Evolutionary conservation across 2,888 invertebrate genomes (phyloP), one percentile per base, ranked within the genome.

Genomic region (Poecilus cupreus): DNA sequence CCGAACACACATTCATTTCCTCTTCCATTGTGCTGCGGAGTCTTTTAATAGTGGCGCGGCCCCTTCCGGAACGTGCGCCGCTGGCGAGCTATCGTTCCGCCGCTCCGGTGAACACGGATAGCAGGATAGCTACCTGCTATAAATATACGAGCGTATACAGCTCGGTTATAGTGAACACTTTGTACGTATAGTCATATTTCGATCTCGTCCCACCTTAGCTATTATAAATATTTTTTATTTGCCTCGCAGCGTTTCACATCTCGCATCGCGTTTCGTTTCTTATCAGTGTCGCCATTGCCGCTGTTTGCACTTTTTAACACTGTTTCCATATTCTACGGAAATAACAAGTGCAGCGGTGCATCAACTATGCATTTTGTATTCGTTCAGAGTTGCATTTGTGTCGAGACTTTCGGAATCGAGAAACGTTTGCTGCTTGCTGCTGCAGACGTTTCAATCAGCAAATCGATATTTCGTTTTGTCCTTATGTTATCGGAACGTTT

Each of bases 1-100:
- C 64, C 64, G 32, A 60, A 60, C 60, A 68, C 64, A 68, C 64
- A 68, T 68, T 68, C 64, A 68, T 68, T 68, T 68, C 64, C 64
- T 68, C 64, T 68, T 51, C 64, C 18, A 68, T 68, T 68, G 64
- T 68, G 64, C 32, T 32, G 32, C 2, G 6, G 32, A 32, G 32
- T 32, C 32, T 32, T 32, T 32, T 32, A 32, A 32, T 32, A 32
- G 32, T 32, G 32, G 32, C 32, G 32, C 4, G 32, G 32, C 32
- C 32, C 32, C 4, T 32, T 32, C 32, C 32, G 32, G 32, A 3
- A 32, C 32, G 32, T 32, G 32, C 32, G 4, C 32, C 4, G 32
- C 32, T 32, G 32, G 6, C 32, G 32, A 32, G 32, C 32, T 1
- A 32, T 2, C 32, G 32, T 32, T 32, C 32, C 32, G 32, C 32